phyloP scores from a whole-genome alignment of 1,140 invertebrate species.

The Campoletis sonorensis region DNA sequence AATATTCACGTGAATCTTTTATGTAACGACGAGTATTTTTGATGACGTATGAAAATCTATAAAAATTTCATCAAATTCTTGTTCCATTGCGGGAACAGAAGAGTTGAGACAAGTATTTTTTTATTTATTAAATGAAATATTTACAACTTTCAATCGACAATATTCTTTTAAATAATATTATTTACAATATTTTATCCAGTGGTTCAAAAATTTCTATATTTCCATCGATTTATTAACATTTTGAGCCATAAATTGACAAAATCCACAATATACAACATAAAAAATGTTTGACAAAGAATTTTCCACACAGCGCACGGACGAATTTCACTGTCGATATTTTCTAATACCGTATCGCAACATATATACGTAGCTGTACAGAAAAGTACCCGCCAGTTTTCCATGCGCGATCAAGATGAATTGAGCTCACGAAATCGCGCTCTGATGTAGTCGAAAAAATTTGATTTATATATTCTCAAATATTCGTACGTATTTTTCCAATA shows the following conservation, averaged over 20 bases:
- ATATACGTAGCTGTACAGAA: background rate
- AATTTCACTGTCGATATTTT: background rate
- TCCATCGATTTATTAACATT: too few species aligned
- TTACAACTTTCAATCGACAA: too few species aligned
- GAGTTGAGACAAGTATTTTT: too few species aligned
- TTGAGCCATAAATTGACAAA: too few species aligned
- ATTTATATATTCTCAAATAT: background rate
- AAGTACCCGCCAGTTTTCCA: background rate
- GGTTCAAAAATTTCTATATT: too few species aligned
- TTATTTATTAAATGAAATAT: too few species aligned
- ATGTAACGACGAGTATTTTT: too few species aligned
- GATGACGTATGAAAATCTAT: background rate
- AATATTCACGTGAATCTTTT: background rate
- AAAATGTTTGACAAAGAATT: too few species aligned
- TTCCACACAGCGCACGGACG: too few species aligned
- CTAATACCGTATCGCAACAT: background rate
- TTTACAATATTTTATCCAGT: too few species aligned
- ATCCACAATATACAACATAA: too few species aligned
- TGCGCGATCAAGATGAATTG: background rate
- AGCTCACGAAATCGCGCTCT: background rate
- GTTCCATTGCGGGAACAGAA: background rate
- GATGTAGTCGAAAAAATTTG: slow-evolving; percentile 4
- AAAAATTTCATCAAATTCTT: background rate
- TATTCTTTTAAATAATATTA: too few species aligned
- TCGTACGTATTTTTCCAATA: background rate